phyloP scores from a whole-genome alignment of 2,113 vertebrate genomes.

The Aviceda subcristata region DNA sequence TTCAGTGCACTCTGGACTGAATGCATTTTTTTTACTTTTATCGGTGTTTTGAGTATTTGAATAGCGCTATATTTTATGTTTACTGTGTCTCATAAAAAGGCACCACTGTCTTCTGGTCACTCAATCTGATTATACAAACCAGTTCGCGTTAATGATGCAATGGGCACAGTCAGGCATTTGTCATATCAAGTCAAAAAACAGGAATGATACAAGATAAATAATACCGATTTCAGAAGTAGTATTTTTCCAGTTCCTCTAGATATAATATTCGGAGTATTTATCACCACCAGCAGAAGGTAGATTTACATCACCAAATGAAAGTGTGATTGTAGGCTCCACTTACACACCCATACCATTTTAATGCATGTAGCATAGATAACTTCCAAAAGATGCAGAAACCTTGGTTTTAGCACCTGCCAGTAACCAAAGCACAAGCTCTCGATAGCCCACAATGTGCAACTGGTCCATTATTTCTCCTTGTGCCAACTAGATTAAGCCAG shows the following conservation, averaged over 20 bases:
- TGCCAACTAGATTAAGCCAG: not conserved
- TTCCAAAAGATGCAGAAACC: not conserved
- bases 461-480: not conserved
- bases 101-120: not conserved
- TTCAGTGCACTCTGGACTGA: not conserved
- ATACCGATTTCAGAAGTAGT: not conserved
- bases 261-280: not conserved
- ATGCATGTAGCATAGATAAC: not conserved
- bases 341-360: not conserved
- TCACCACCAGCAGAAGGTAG: not conserved
- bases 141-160: not conserved
- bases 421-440: not conserved
- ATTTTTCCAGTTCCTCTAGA: not conserved
- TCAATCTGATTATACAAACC: not conserved
- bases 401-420: not conserved
- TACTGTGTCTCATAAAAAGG: not conserved
- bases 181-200: not conserved
- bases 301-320: not conserved
- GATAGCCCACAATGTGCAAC: not conserved
- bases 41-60: not conserved
- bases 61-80: not conserved
- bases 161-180: not conserved
- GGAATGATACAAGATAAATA: not conserved
- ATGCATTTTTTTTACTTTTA: not conserved
- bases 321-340: not conserved